phyloP scores from a whole-genome alignment of 1,140 invertebrate species.

The Bombus difficillimus region DNA sequence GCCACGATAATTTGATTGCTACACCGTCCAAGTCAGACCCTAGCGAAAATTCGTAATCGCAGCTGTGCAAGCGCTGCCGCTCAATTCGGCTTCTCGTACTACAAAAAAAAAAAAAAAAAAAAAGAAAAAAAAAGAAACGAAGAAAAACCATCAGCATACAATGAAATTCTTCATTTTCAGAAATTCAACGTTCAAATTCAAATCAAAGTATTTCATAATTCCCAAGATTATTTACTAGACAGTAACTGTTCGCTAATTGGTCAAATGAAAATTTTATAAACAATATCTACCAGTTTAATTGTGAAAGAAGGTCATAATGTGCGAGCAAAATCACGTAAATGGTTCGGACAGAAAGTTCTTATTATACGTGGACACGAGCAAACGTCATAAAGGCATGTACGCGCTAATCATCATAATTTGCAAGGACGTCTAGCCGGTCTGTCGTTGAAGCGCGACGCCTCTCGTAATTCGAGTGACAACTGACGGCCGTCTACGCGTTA shows the following conservation, averaged over 20 bases:
- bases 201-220: no score
- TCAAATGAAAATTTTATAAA: no score
- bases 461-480: constrained; percentile 56
- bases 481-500: constrained; percentile 50
- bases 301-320: no score
- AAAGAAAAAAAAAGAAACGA: background rate
- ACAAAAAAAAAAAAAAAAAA: background rate
- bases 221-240: no score
- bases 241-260: no score
- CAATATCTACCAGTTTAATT: no score
- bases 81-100: background rate
- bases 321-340: background rate
- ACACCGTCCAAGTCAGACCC: constrained; percentile 40
- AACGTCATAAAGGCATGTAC: constrained; percentile 41
- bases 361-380: constrained; percentile 20
- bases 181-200: background rate
- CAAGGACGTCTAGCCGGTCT: constrained; percentile 49
- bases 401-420: constrained; percentile 62
- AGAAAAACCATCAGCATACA: background rate
- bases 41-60: constrained; percentile 51
- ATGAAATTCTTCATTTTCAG: background rate
- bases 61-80: constrained; percentile 31
- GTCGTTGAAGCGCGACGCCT: constrained; percentile 48
- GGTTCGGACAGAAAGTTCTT: background rate
- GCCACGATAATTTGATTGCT: constrained; percentile 60